Conservation (phyloP, 2,113 vertebrate genomes). For the Egretta garzetta region DNA sequence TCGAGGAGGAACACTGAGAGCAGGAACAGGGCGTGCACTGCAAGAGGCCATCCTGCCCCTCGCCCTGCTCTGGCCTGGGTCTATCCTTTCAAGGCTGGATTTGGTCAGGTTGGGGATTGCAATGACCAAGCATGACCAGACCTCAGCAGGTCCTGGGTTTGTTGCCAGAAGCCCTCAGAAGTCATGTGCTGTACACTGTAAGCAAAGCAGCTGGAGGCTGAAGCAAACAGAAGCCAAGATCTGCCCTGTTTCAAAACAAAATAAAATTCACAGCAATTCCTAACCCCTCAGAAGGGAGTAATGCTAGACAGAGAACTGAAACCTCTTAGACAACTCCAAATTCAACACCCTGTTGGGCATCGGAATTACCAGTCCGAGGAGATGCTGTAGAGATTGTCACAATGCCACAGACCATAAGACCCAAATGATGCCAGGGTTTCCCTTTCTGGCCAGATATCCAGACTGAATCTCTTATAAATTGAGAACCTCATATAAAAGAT, state of each 20-base stretch:
- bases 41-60: background rate
- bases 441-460: background rate
- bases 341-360: background rate
- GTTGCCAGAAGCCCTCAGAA: background rate
- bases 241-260: background rate
- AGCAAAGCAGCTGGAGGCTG: background rate
- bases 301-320: background rate
- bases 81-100: background rate
- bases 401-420: background rate
- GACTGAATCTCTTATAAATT: conserved; percentile 35
- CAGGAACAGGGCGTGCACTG: background rate
- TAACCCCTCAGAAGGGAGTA: background rate
- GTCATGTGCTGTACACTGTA: rapidly evolving
- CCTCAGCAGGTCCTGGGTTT: background rate
- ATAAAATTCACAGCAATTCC: background rate
- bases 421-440: background rate
- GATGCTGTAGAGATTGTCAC: background rate
- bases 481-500: conserved; percentile 10
- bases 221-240: background rate
- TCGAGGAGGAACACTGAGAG: background rate
- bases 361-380: background rate
- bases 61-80: background rate
- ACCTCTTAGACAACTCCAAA: background rate
- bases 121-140: background rate
- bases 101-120: background rate